Percentiles rank a stretch among this genome's conserved stretches.
Conservation (phyloP, 2,888 invertebrate genomes). For the Nomada ruficornis region DNA sequence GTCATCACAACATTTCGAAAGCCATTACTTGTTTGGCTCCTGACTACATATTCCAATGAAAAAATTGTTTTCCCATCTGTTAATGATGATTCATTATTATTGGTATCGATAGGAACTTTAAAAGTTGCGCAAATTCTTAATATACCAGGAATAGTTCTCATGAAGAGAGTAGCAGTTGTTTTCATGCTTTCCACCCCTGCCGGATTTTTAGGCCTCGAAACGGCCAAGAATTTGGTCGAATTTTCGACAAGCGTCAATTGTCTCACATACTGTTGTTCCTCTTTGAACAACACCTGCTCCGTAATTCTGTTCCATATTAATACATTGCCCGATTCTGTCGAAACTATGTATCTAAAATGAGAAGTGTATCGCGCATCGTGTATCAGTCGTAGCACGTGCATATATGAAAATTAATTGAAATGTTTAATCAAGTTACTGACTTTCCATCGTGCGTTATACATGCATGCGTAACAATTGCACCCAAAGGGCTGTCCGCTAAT, state of each 20-base stretch:
- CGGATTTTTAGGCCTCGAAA: slow-evolving; percentile 89
- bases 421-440: slow-evolving; percentile 78
- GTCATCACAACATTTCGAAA: slow-evolving; percentile 93
- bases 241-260: slow-evolving; percentile 91
- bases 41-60: slow-evolving; percentile 92
- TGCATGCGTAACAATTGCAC: slow-evolving; percentile 97
- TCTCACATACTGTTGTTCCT: slow-evolving; percentile 92
- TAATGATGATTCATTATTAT: neutral
- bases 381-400: neutral
- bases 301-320: slow-evolving; percentile 94
- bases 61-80: slow-evolving; percentile 91
- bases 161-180: slow-evolving; percentile 88
- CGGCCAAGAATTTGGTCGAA: slow-evolving; percentile 90
- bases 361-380: neutral
- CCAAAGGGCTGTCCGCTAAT: slow-evolving; percentile 95
- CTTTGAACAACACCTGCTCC: slow-evolving; percentile 91
- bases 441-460: slow-evolving; percentile 94
- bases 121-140: neutral
- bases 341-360: slow-evolving; percentile 89
- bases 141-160: slow-evolving; percentile 90
- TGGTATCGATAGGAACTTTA: neutral
- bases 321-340: slow-evolving; percentile 96
- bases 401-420: neutral
- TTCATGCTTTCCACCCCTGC: slow-evolving; percentile 88
- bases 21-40: slow-evolving; percentile 88